These are phyloP conservation scores for Bombyx mandarina DNA, from an alignment of 1,140 invertebrate species.

Conservation along the genomic window DNA sequence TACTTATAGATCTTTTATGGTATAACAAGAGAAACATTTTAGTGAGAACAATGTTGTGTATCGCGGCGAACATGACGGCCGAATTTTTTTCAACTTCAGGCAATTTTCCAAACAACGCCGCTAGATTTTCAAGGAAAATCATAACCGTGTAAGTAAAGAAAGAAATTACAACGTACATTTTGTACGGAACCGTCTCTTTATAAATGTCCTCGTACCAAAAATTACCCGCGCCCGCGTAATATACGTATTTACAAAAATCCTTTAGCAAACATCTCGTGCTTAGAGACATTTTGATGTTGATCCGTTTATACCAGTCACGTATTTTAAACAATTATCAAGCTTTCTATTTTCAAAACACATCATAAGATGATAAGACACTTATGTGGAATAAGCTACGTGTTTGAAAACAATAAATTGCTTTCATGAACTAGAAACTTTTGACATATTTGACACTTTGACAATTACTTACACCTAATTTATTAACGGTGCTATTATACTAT, in stretches of 20 bases:
- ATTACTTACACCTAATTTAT: too few relatives aligned
- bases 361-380: too few relatives aligned
- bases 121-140: conserved; percentile 57
- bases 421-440: too few relatives aligned
- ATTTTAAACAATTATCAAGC: too few relatives aligned
- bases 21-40: conserved; percentile 51
- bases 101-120: conserved; percentile 46
- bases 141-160: conserved; percentile 45
- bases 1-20: conserved; percentile 50
- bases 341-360: too few relatives aligned
- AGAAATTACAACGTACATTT: conserved; percentile 35
- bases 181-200: conserved; percentile 33
- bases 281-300: conserved; percentile 25
- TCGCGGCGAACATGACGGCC: conserved; percentile 52
- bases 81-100: conserved; percentile 58
- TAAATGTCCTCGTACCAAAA: conserved; percentile 44
- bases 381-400: too few relatives aligned
- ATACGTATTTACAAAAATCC: conserved; percentile 44
- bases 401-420: too few relatives aligned
- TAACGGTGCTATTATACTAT: too few relatives aligned
- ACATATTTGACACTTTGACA: too few relatives aligned
- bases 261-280: conserved; percentile 36
- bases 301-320: background rate
- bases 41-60: conserved; percentile 55
- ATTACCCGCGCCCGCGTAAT: conserved; percentile 44